Percentiles rank a stretch among this genome's conserved stretches.
Evolutionary conservation across 1,140 invertebrate genomes (phyloP).

Genomic region (Drosophila nebulosa): DNA sequence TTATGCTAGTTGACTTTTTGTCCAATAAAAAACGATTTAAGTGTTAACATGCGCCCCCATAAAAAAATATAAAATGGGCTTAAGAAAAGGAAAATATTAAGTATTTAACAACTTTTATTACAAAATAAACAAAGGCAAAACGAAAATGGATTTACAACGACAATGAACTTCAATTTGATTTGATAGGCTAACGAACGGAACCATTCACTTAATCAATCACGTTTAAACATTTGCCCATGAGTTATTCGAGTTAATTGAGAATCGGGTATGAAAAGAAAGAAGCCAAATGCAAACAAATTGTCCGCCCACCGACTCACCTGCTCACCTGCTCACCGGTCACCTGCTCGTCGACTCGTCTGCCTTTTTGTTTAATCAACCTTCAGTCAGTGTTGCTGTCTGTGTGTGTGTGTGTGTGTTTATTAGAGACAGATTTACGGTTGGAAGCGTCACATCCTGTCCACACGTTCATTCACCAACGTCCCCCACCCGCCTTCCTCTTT

Average conservation of each 20-base stretch:
- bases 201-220: constrained; percentile 51
- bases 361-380: constrained; percentile 66
- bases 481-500: neutral
- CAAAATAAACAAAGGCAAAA: constrained; percentile 36
- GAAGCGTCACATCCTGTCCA: constrained; percentile 65
- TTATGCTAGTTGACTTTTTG: constrained; percentile 10
- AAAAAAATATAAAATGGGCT: constrained; percentile 15
- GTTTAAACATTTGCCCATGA: constrained; percentile 8
- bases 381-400: neutral
- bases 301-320: constrained; percentile 35
- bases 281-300: constrained; percentile 26
- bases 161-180: constrained; percentile 37
- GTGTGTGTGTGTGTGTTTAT: constrained; percentile 42
- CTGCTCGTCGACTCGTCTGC: constrained; percentile 1
- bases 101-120: constrained; percentile 7
- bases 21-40: constrained; percentile 41
- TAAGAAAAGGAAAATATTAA: constrained; percentile 36
- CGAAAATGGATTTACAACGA: constrained; percentile 30
- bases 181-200: constrained; percentile 55
- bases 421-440: constrained; percentile 54
- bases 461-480: neutral
- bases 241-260: constrained; percentile 26
- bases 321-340: constrained; percentile 1
- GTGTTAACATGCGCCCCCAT: constrained; percentile 60
- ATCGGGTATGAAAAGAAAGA: neutral